Evolutionary conservation across 2,888 invertebrate species (phyloP), one percentile per base, ranked within the genome.

Genomic region (Hermodice carunculata): DNA sequence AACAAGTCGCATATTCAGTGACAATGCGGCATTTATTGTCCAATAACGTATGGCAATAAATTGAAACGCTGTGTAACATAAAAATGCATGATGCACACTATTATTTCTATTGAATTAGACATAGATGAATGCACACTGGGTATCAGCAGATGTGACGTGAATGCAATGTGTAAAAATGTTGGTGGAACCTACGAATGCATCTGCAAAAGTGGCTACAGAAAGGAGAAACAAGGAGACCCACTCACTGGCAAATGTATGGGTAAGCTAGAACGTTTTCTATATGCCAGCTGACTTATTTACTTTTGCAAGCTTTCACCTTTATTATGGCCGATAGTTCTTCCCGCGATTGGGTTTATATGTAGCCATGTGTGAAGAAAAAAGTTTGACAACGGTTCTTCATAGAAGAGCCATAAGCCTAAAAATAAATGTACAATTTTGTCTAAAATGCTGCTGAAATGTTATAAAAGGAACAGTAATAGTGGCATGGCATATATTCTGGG

Each of bases 121-220:
- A 44, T 61, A 17, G 26, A 61, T 19, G 61, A 61, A n/a, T 61
- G 61, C 48, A 17, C 14, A 3, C 2, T 2, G 14, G 28, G 19
- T 1, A 46, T 11, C 8, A 19, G 51, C 43, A 19, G 24, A 6
- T 64, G 64, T 37, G 56, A 46, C 28, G 31, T 22, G 2, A 31
- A 49, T 17, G 49, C 60, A 4, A n/a, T n/a, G 26, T 64, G 64
- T 64, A 26, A 14, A 19, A 60, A 64, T n/a, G 24, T n/a, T 11
- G 32, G 28, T 28, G 64, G 64, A 14, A 4, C 3, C 11, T 60
- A 60, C 40, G 28, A 17, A 14, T 64, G 64, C 48, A 14, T 22
- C 3, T 64, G 64, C 29, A 42, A 61, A 1, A 24, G 43, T 11
- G 61, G 61, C 11, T 61, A 34, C 48, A 44, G 32, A 48, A 22